Conservation (phyloP, 2,888 invertebrate genomes). For the Philopedon plagiatum region DNA sequence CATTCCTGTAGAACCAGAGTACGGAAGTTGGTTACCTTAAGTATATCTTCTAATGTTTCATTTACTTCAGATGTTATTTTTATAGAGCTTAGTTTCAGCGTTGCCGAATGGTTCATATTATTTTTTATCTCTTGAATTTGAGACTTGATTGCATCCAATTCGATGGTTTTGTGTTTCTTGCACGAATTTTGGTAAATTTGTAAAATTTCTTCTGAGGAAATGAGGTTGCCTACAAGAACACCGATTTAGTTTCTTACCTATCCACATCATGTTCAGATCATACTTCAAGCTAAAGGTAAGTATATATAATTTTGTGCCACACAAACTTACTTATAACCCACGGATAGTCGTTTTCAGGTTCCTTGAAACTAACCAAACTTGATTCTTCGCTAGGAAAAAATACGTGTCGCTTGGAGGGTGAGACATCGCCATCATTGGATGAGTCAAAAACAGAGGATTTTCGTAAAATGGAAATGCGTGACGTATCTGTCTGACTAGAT, state of each 20-base stretch:
- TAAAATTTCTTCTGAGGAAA: conserved; percentile 57
- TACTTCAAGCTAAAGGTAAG: too few species aligned
- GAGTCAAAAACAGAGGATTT: conserved; percentile 54
- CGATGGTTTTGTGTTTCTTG: conserved; percentile 61
- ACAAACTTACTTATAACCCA: conserved; percentile 58
- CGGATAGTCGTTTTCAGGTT: conserved; percentile 56
- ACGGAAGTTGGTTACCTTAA: conserved; percentile 64
- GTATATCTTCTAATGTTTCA: conserved; percentile 64
- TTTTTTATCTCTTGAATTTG: conserved; percentile 62
- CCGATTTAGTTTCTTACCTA: not conserved
- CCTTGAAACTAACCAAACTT: conserved; percentile 56
- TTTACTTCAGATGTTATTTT: conserved; percentile 64
- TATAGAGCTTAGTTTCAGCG: conserved; percentile 61
- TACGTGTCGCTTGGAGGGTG: conserved; percentile 52
- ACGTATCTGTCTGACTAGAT: conserved; percentile 44
- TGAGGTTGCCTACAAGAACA: conserved; percentile 50
- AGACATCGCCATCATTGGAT: conserved; percentile 33
- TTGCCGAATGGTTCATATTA: conserved; percentile 64
- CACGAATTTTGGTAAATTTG: conserved; percentile 60
- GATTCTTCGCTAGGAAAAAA: conserved; percentile 58
- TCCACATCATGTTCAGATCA: too few species aligned
- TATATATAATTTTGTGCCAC: too few species aligned
- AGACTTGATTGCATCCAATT: conserved; percentile 60
- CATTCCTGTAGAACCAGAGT: conserved; percentile 62
- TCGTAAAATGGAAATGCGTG: conserved; percentile 56